Evolutionary conservation across 1,140 invertebrate species (phyloP), one percentile per base, ranked within the genome.

Genomic region (Drosophila carrolli): DNA sequence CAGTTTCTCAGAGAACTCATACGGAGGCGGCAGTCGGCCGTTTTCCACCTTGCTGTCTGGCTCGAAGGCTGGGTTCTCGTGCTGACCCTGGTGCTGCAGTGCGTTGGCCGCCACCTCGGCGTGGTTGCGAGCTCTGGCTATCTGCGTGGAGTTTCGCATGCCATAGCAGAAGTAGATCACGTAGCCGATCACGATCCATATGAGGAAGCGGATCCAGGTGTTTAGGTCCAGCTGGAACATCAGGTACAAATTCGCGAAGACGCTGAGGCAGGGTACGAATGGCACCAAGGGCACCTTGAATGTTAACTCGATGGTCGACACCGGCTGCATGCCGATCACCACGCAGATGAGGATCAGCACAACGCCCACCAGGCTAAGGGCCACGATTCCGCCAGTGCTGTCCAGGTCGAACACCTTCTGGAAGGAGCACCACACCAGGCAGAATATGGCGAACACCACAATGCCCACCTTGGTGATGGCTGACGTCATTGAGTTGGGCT

Each of bases 201-300:
- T 94, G 16, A 93, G 94, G 91, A 98, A 97, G 81, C 97, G 94
- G 48, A 97, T 94, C 97, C 97, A 98, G 2, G 97, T 98, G 72
- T 95, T 94, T 32, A 94, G 89, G 82, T 97, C 95, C 58, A 98
- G 93, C 92, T 97, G 96, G 76, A 97, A 94, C 96, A 98, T 98
- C 29, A 98, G 93, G 92, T 97, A 97, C 43, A 97, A 92, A 93
- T 98, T 98, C 71, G 97, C 95, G 48, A 97, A 95, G 60, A 98
- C 96, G 91, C 96, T 97, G 1, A 97, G 80, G 70, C 95, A 95
- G 0, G 97, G 97, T 43, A 98, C 93, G 23, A 97, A 93, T 1
- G 98, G 98, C 11, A 98, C 97, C 19, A 97, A 93, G 0, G 97
- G 97, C 44, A 97, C 97, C 95, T 97, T 93, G 19, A 94, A 93